These are phyloP conservation scores for Rhodinocichla rosea DNA, from an alignment of 2,113 vertebrate genomes.

Conservation along the genomic window DNA sequence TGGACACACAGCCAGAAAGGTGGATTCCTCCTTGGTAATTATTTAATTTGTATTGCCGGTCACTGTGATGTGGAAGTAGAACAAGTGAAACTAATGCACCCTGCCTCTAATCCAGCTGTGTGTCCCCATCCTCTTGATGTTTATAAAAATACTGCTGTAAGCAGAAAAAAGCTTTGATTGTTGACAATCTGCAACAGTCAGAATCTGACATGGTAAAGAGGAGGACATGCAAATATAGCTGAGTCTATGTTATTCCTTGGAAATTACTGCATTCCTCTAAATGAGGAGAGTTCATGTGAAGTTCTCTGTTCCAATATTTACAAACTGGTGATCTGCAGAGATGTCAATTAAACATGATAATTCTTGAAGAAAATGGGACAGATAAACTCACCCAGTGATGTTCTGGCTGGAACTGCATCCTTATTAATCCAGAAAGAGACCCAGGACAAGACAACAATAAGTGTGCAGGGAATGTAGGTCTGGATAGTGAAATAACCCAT, in stretches of 20 bases:
- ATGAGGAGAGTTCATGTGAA: background rate
- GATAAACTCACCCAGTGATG: conserved; percentile 85
- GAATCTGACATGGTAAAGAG: background rate
- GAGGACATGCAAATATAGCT: background rate
- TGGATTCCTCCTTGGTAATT: background rate
- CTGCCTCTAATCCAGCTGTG: background rate
- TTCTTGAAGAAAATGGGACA: background rate
- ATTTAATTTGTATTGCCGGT: background rate
- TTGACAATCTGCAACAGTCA: background rate
- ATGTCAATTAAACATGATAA: background rate
- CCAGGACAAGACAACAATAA: conserved; percentile 97
- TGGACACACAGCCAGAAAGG: background rate
- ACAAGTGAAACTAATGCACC: background rate
- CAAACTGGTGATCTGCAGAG: background rate
- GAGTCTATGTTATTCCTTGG: background rate
- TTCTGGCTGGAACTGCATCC: conserved; percentile 96
- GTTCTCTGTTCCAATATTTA: background rate
- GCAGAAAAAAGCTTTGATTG: background rate
- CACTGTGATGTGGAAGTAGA: fast-evolving
- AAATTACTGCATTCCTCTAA: background rate
- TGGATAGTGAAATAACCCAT: conserved; percentile 99
- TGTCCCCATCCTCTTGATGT: background rate
- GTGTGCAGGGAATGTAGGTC: conserved; percentile 98
- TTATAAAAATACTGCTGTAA: background rate
- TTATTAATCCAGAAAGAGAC: conserved; percentile 99